A percentile compares a stretch with the other conserved stretches of the same genome.
phyloP scores from a whole-genome alignment of 2,888 invertebrate genomes.

The Macroteleia sp. region DNA sequence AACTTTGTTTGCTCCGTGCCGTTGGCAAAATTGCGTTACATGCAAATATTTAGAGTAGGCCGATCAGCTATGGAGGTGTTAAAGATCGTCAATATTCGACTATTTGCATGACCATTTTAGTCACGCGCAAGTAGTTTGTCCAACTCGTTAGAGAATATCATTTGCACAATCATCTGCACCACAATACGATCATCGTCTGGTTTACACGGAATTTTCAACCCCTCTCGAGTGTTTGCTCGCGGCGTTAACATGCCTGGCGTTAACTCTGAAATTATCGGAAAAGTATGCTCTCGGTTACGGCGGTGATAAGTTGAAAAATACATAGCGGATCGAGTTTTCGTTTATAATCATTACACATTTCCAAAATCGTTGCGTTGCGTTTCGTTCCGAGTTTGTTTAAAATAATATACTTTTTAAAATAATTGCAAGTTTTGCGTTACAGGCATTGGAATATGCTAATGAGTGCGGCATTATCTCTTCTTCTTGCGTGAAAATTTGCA shows the following conservation, averaged over 20 bases:
- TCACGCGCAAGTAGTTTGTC: conserved; percentile 54
- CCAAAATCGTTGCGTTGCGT: no score
- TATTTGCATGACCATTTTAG: conserved; percentile 67
- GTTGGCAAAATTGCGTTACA: conserved; percentile 70
- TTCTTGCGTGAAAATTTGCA: conserved; percentile 1
- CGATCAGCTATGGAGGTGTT: conserved; percentile 77
- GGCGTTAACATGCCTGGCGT: conserved; percentile 27
- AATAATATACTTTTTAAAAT: no score
- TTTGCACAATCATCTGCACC: conserved; percentile 44
- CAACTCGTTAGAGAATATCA: conserved; percentile 41
- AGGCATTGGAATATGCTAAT: conserved; percentile 8
- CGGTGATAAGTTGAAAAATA: conserved; percentile 39
- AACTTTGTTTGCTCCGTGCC: conserved; percentile 65
- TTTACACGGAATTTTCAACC: conserved; percentile 22
- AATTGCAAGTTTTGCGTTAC: no score
- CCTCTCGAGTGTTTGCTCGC: conserved; percentile 26
- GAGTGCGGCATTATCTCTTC: neutral
- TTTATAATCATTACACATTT: neutral
- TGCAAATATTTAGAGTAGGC: conserved; percentile 77
- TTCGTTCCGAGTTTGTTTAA: no score
- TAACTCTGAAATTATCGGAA: conserved; percentile 30
- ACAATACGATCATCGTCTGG: conserved; percentile 21
- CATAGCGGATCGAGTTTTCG: neutral
- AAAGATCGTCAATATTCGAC: conserved; percentile 79
- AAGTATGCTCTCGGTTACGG: conserved; percentile 17